Conservation (phyloP, 92 coral and sea anemone genomes). For the Palythoa caribaeorum region DNA sequence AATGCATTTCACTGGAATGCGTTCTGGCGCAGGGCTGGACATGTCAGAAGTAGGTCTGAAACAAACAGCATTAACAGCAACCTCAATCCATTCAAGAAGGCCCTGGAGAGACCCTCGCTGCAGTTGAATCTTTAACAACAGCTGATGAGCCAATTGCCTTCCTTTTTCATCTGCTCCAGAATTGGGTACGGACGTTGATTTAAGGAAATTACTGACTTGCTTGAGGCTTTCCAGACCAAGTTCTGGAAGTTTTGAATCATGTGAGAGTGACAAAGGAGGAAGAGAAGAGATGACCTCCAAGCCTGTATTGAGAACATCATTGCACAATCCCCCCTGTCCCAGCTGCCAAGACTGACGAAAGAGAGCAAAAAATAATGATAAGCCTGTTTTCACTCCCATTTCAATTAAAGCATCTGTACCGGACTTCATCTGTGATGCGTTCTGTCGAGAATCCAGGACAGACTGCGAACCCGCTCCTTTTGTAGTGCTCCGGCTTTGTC, state of each 20-base stretch:
- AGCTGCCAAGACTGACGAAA: constrained; percentile 85
- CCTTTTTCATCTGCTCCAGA: constrained; percentile 76
- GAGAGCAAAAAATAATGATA: constrained; percentile 76
- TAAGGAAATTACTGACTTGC: constrained; percentile 74
- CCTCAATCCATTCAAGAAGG: constrained; percentile 80
- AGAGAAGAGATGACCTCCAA: constrained; percentile 74
- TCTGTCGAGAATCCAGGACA: constrained; percentile 40
- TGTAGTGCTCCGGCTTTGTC: constrained; percentile 11
- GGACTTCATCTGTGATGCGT: constrained; percentile 51
- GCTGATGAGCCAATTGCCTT: constrained; percentile 75
- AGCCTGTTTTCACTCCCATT: constrained; percentile 87
- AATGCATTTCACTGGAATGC: constrained; percentile 66
- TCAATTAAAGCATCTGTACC: constrained; percentile 76
- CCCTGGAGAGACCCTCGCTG: constrained; percentile 78
- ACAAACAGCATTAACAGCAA: constrained; percentile 64
- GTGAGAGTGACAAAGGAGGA: constrained; percentile 81
- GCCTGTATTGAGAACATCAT: constrained; percentile 82
- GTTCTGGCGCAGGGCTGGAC: constrained; percentile 12
- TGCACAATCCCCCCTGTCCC: constrained; percentile 75
- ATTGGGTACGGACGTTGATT: constrained; percentile 57
- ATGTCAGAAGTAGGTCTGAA: constrained; percentile 18
- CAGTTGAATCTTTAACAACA: constrained; percentile 65
- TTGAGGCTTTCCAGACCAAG: constrained; percentile 75
- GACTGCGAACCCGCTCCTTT: constrained; percentile 46
- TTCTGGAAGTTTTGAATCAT: constrained; percentile 80